A percentile compares a stretch with the other conserved stretches of the same genome.
Evolutionary conservation across 2,888 invertebrate species (phyloP).

Genomic region (Xestia c-nigrum): DNA sequence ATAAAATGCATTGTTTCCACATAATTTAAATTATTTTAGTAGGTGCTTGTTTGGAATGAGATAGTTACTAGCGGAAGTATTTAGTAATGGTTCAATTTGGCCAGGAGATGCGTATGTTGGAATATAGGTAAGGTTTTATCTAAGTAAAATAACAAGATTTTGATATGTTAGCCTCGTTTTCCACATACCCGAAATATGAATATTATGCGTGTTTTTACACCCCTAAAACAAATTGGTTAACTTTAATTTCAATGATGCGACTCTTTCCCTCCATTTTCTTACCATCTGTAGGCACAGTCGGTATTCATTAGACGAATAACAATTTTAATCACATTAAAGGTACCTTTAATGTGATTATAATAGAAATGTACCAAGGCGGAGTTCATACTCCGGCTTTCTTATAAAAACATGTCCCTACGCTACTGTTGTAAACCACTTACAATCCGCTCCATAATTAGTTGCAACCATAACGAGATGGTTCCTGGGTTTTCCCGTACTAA

Average conservation of each 20-base stretch:
- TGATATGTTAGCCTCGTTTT: neutral
- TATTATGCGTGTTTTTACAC: neutral
- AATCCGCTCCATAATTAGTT: constrained; percentile 14
- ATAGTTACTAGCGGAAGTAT: constrained; percentile 3
- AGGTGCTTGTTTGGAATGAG: no score
- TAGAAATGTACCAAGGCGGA: no score
- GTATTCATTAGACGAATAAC: no score
- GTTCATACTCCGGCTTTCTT: no score
- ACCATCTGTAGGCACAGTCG: neutral
- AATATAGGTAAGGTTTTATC: constrained; percentile 6
- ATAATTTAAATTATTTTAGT: no score
- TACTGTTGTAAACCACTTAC: neutral
- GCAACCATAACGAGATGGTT: constrained; percentile 16
- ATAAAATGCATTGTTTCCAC: no score
- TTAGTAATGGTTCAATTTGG: neutral
- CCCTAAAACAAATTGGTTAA: neutral
- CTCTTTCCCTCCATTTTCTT: neutral
- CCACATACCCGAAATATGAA: neutral
- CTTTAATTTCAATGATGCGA: neutral
- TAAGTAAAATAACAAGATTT: neutral
- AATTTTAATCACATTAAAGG: no score
- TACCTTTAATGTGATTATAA: no score
- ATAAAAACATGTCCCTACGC: no score
- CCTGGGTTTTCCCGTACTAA: constrained; percentile 25
- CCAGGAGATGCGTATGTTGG: constrained; percentile 10